These are phyloP conservation scores for Melanocharis versteri DNA, from an alignment of 2,113 vertebrate genomes.

Conservation along the genomic window DNA sequence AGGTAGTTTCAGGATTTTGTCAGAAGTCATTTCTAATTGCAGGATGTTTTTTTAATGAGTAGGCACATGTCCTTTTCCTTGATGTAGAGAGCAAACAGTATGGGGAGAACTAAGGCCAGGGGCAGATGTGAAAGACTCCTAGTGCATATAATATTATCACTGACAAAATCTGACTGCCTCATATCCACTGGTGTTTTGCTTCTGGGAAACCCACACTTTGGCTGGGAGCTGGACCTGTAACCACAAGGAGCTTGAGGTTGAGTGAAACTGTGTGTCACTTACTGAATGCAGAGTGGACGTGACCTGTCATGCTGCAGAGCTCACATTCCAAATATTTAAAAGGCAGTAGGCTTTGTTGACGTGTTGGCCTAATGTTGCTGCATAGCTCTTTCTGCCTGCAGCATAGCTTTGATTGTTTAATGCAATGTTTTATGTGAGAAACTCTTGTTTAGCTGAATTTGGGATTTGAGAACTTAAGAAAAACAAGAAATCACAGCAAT, in stretches of 20 bases:
- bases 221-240: background rate
- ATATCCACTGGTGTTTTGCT: background rate
- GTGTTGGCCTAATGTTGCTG: background rate
- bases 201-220: background rate
- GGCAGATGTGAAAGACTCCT: background rate
- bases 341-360: background rate
- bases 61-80: constrained; percentile 41
- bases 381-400: background rate
- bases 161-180: background rate
- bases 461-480: background rate
- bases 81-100: background rate
- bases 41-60: constrained; percentile 58
- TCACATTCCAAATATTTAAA: background rate
- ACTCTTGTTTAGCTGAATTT: background rate
- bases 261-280: background rate
- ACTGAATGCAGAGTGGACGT: background rate
- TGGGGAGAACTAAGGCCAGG: background rate
- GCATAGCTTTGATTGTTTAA: background rate
- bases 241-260: background rate
- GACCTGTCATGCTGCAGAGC: background rate
- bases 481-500: background rate
- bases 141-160: background rate
- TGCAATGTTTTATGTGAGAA: background rate
- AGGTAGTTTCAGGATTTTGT: constrained; percentile 31
- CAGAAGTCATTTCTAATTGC: constrained; percentile 39